Base-by-base conservation (phyloP, 2,113 vertebrate genomes). In the Rostratula benghalensis region DNA sequence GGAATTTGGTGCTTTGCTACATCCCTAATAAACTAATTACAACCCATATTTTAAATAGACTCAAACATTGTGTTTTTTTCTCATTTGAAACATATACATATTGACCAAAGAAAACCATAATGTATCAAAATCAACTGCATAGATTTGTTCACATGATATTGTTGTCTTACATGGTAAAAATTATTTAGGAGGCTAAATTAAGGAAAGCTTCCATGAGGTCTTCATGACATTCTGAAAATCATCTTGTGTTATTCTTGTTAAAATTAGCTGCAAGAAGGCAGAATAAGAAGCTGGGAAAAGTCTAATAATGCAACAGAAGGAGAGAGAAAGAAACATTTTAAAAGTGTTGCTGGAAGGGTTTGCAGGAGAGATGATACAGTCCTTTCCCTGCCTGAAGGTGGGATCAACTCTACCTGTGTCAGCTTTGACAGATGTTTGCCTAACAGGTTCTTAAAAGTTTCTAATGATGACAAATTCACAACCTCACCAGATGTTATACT, bases 361-460 rank as follows among this genome's bases (percentile, higher is more conserved):
- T 16, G 39, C 35, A 54, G 74, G 56, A 70, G 77, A 94, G 43
- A 43, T 91, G 51, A 92, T 22, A 56, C 43, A 41, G 69, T 64
- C 83, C 51, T 41, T 84, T 87, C 60, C 74, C 77, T 89, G 89
- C 94, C 94, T 0, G 20, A 79, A 79, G 95, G 95, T 48, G 84
- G 89, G 83, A 97, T 95, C 89, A 94, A 27, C 64, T 89, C 48
- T 33, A 79, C 78, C 82, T 64, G 2, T 83, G 71, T 82, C 69
- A 75, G 87, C 84, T 95, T 56, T 78, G 65, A 91, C 89, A 94
- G 87, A 43, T 89, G 73, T 95, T 91, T 87, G 83, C 67, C 83
- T 94, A 64, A 63, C 87, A 84, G 43, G 33, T 91, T 95, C 83
- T 93, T 87, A 61, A 71, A 73, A 71, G 46, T 84, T 86, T 83